Conservation (phyloP, 2,888 invertebrate genomes). For the Clepsis dumicolana region DNA sequence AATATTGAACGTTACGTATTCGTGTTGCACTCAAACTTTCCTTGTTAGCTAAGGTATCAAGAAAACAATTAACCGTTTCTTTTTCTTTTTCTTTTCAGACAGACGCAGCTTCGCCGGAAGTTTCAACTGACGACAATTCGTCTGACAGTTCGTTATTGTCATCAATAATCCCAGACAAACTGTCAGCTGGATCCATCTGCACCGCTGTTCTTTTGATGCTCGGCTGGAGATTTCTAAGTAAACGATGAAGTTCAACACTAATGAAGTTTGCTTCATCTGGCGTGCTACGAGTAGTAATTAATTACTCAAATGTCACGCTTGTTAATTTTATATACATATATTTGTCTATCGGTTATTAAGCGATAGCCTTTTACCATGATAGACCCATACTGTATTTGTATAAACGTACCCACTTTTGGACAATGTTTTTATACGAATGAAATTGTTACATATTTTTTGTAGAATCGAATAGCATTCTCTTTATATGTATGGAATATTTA, state of each 20-base stretch:
- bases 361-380: constrained; percentile 35
- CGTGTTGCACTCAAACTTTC: background rate
- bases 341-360: constrained; percentile 41
- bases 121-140: constrained; percentile 47
- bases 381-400: constrained; percentile 41
- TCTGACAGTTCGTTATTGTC: constrained; percentile 82
- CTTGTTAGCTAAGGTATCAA: too few species aligned
- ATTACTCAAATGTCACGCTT: constrained; percentile 47
- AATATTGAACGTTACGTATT: background rate
- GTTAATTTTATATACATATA: constrained; percentile 42
- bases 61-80: background rate
- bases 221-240: constrained; percentile 87
- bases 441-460: constrained; percentile 40
- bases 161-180: constrained; percentile 84
- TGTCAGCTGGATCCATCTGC: constrained; percentile 84
- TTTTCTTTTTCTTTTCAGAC: constrained; percentile 66
- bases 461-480: constrained; percentile 30
- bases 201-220: constrained; percentile 88
- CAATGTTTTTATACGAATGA: constrained; percentile 39
- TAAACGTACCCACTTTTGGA: constrained; percentile 41
- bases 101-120: constrained; percentile 62
- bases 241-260: constrained; percentile 77
- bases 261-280: constrained; percentile 37
- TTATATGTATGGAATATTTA: constrained; percentile 36
- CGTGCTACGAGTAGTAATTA: constrained; percentile 47